A percentile compares a stretch with the other conserved stretches of the same genome.
Evolutionary conservation across 2,888 invertebrate species (phyloP).

Genomic region (Adelognathus sp.): DNA sequence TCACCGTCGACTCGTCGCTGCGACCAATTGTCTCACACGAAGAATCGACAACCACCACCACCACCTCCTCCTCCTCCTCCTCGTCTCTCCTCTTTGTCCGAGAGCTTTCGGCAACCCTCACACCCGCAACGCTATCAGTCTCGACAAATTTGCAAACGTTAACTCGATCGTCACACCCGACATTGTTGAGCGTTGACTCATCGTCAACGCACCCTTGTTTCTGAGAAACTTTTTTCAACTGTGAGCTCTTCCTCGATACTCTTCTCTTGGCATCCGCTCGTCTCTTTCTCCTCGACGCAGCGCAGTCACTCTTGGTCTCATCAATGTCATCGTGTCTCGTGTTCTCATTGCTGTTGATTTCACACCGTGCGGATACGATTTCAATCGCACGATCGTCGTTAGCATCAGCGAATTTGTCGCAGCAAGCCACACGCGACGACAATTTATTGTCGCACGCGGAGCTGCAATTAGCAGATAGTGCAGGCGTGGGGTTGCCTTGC

Average conservation of each 20-base stretch:
- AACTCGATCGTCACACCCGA: conserved; percentile 28
- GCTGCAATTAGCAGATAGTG: conserved; percentile 81
- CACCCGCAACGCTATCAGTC: conserved; percentile 78
- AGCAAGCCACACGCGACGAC: conserved; percentile 71
- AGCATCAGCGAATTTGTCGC: conserved; percentile 75
- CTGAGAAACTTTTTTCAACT: conserved; percentile 15
- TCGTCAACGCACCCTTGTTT: conserved; percentile 51
- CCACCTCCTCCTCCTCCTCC: neutral
- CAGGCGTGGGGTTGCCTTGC: conserved; percentile 83
- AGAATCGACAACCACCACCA: conserved; percentile 9
- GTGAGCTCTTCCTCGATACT: conserved; percentile 51
- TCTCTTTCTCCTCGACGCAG: conserved; percentile 61
- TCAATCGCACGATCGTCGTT: neutral
- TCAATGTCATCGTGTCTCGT: conserved; percentile 49
- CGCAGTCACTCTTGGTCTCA: neutral
- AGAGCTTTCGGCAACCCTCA: conserved; percentile 80
- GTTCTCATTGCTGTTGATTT: conserved; percentile 55
- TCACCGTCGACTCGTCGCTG: conserved; percentile 3
- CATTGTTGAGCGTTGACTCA: neutral
- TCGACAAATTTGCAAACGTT: conserved; percentile 76
- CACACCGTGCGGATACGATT: neutral
- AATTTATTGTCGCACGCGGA: conserved; percentile 66
- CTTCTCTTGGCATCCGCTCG: conserved; percentile 60
- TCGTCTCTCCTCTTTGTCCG: conserved; percentile 67
- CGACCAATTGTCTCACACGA: conserved; percentile 8